These are phyloP conservation scores for Leptinotarsa lineolata DNA, from an alignment of 1,140 invertebrate species.

Conservation along the genomic window DNA sequence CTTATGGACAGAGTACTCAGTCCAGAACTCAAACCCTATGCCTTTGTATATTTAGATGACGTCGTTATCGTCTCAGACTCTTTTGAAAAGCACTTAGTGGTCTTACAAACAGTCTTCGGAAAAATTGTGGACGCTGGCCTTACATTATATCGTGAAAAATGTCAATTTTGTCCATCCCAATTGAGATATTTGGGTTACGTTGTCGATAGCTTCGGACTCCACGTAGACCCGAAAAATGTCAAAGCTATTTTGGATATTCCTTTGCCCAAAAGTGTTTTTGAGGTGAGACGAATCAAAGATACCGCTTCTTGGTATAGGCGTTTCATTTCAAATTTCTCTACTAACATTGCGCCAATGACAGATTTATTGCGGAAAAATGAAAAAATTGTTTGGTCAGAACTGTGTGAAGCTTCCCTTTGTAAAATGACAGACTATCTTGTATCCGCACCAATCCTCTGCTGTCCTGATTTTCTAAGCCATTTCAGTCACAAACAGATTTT, in stretches of 20 bases:
- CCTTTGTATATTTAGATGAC: slow-evolving; percentile 50
- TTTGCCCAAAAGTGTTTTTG: no score
- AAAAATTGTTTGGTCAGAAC: background rate
- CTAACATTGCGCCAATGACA: slow-evolving; percentile 30
- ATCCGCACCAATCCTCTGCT: slow-evolving; percentile 21
- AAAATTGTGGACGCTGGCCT: slow-evolving; percentile 2
- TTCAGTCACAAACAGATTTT: slow-evolving; percentile 41
- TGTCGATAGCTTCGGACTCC: slow-evolving; percentile 1
- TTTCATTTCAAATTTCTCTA: slow-evolving; percentile 18
- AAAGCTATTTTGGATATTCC: slow-evolving; percentile 51
- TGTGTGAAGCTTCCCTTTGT: background rate
- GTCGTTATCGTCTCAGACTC: slow-evolving; percentile 33
- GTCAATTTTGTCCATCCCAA: no score
- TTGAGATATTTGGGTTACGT: background rate
- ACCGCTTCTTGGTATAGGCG: slow-evolving; percentile 35
- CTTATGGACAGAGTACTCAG: slow-evolving; percentile 47
- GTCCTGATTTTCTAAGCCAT: slow-evolving; percentile 31
- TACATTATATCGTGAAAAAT: background rate
- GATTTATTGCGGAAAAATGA: slow-evolving; percentile 37
- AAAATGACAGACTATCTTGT: background rate
- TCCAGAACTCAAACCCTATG: slow-evolving; percentile 34
- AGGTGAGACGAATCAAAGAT: slow-evolving; percentile 36
- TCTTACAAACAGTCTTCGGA: background rate
- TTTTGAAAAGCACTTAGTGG: slow-evolving; percentile 30
- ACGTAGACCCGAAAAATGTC: slow-evolving; percentile 14